A percentile compares a stretch with the other conserved stretches of the same genome.
Evolutionary conservation across 2,113 vertebrate species (phyloP).

Genomic region (Porphyrio hochstetteri): DNA sequence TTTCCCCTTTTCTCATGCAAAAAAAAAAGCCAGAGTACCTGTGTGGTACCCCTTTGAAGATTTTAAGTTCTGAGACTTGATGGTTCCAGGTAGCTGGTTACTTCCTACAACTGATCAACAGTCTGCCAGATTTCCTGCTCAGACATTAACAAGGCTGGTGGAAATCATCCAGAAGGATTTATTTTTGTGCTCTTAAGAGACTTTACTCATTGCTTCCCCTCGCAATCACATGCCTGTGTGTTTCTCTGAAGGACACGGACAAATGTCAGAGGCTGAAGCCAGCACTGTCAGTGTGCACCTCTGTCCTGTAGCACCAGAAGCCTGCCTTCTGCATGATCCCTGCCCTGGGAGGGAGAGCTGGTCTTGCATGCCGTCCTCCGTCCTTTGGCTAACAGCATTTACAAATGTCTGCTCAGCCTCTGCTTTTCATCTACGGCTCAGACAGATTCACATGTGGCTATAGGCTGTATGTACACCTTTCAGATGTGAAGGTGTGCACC

Average conservation of each 20-base stretch:
- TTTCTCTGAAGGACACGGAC: background rate
- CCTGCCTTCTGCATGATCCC: background rate
- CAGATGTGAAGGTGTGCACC: no score
- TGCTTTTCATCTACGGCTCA: fast-evolving
- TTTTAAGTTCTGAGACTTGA: background rate
- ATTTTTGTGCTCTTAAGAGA: background rate
- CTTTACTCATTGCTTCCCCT: background rate
- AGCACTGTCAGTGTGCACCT: background rate
- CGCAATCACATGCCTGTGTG: fast-evolving
- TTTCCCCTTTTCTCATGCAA: background rate
- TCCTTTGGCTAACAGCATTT: background rate
- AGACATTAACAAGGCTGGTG: background rate
- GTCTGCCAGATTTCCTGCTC: slow-evolving; percentile 57
- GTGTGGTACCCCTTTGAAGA: background rate
- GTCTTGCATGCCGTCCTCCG: fast-evolving
- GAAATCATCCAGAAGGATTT: background rate
- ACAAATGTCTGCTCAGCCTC: background rate
- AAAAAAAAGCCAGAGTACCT: background rate
- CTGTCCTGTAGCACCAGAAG: fast-evolving
- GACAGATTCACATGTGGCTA: fast-evolving
- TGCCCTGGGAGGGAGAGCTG: background rate
- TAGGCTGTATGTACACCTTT: background rate
- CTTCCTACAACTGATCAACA: slow-evolving; percentile 13
- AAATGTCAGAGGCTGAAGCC: background rate
- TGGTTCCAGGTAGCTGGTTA: background rate